Evolutionary conservation across 2,888 invertebrate species (phyloP).

Genomic region (Osmoderma eremita): DNA sequence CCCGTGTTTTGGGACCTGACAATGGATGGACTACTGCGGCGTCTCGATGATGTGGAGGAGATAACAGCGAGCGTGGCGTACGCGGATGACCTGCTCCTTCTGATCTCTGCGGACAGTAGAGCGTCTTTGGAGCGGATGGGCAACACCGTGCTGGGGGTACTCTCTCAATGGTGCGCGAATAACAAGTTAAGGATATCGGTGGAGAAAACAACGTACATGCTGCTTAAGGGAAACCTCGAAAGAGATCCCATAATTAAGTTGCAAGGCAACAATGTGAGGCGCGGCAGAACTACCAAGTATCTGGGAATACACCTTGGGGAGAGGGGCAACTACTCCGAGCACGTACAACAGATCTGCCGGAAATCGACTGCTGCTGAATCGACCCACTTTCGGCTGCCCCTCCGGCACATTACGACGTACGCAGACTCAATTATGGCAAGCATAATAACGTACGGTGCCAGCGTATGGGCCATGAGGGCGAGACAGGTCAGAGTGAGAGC

Average conservation of each 20-base stretch:
- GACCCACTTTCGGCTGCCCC: neutral
- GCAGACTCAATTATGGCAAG: constrained; percentile 3
- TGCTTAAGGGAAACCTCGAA: constrained; percentile 6
- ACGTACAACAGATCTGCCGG: neutral
- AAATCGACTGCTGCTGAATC: neutral
- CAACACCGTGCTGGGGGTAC: neutral
- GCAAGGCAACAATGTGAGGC: neutral
- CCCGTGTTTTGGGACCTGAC: too few relatives aligned
- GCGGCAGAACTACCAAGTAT: neutral
- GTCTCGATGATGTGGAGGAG: neutral
- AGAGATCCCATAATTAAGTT: constrained; percentile 1
- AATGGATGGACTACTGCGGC: neutral
- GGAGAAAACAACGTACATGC: constrained; percentile 6
- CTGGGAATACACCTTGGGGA: constrained; percentile 22
- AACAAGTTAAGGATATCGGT: neutral
- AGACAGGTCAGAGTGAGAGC: neutral
- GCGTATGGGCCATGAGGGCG: constrained; percentile 8
- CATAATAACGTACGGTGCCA: constrained; percentile 17
- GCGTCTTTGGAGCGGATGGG: neutral
- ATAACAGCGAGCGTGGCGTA: neutral
- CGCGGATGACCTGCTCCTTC: constrained; percentile 27
- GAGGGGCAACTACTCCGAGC: neutral
- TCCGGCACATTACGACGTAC: neutral
- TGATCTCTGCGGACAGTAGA: constrained; percentile 2
- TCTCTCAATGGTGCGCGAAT: neutral